A percentile compares a stretch with the other conserved stretches of the same genome.
Evolutionary conservation across 2,113 vertebrate genomes (phyloP).

Genomic region (Pica pica): DNA sequence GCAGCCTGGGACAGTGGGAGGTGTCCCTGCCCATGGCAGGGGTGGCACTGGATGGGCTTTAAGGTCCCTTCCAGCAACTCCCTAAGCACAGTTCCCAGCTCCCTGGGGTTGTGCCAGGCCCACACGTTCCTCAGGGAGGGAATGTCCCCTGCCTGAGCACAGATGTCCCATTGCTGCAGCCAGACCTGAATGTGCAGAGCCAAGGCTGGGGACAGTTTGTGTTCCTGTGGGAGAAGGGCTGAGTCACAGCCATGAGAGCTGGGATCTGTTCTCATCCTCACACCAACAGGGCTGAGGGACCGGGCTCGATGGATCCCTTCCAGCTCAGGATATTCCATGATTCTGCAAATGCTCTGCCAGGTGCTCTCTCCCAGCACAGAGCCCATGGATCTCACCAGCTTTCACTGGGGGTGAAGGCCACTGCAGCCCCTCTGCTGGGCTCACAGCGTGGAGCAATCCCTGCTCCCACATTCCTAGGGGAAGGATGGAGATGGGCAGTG

Average conservation of each 20-base stretch:
- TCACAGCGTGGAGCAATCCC: accelerated
- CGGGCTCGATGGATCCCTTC: neutral
- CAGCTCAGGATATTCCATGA: neutral
- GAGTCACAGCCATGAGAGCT: neutral
- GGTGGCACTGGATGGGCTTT: accelerated
- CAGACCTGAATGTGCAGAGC: neutral
- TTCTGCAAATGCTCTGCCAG: neutral
- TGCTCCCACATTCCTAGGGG: accelerated
- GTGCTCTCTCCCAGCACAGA: neutral
- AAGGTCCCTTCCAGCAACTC: neutral
- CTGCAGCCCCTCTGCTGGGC: neutral
- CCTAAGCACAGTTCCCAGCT: neutral
- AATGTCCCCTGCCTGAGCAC: neutral
- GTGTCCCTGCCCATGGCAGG: neutral
- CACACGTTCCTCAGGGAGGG: neutral
- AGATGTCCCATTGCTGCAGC: neutral
- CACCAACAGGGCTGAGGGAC: neutral
- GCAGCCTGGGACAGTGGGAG: neutral
- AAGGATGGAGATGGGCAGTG: neutral
- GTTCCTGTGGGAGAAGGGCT: neutral
- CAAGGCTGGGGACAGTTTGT: neutral
- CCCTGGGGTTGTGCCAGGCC: neutral
- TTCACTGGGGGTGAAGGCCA: neutral
- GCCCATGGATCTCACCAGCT: neutral
- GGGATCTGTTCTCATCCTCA: neutral